A percentile compares a stretch with the other conserved stretches of the same genome.
Evolutionary conservation across 1,140 invertebrate genomes (phyloP).

Genomic region (Drosophila navojoa): DNA sequence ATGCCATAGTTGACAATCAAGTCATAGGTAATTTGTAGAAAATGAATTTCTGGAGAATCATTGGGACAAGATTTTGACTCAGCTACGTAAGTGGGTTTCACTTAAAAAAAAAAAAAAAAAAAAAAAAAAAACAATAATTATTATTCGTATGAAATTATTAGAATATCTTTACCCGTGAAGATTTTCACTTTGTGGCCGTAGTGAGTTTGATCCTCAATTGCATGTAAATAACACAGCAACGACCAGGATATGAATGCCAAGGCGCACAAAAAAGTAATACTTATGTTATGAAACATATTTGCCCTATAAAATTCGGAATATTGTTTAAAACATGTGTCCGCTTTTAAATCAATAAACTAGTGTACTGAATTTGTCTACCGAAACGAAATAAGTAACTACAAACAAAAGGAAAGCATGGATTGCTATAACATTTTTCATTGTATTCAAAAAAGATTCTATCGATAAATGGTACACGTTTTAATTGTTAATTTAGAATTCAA

Average conservation of each 20-base stretch:
- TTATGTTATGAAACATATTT: conserved; percentile 67
- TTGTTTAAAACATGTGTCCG: conserved; percentile 21
- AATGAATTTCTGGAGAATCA: neutral
- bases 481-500: no score
- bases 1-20: conserved; percentile 44
- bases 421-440: neutral
- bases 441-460: neutral
- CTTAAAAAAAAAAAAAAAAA: conserved; percentile 15
- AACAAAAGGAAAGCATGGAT: neutral
- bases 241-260: conserved; percentile 58
- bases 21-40: conserved; percentile 2
- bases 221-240: conserved; percentile 53
- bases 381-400: conserved; percentile 1
- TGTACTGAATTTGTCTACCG: neutral
- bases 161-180: conserved; percentile 46
- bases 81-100: conserved; percentile 11
- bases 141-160: neutral
- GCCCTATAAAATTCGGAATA: conserved; percentile 7
- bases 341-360: conserved; percentile 32
- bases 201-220: conserved; percentile 26
- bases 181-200: conserved; percentile 47
- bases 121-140: neutral
- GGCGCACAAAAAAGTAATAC: conserved; percentile 53
- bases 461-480: neutral
- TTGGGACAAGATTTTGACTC: conserved; percentile 8